Percentiles rank a stretch among this genome's conserved stretches.
Evolutionary conservation across 2,113 vertebrate species (phyloP).

Genomic region (Copsychus sechellarum): DNA sequence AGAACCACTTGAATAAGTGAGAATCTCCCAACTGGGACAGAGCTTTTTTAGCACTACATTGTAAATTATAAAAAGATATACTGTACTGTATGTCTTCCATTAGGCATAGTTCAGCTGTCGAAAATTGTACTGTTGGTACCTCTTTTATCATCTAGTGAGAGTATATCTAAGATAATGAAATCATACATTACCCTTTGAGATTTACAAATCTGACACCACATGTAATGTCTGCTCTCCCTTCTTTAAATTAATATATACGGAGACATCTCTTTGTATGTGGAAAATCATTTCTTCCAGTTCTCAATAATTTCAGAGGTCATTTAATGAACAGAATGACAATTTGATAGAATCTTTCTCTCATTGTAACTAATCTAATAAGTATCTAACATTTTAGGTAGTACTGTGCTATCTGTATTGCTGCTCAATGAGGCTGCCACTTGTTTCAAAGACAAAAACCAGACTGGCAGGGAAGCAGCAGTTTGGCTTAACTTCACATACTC

Average conservation of each 20-base stretch:
- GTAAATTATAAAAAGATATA: conserved; percentile 45
- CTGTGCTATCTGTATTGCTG: not conserved
- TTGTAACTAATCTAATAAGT: conserved; percentile 24
- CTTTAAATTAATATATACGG: conserved; percentile 23
- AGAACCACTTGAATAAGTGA: conserved; percentile 18
- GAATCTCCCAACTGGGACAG: not conserved
- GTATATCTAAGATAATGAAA: conserved; percentile 26
- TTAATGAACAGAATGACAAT: conserved; percentile 21
- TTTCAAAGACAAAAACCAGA: conserved; percentile 27
- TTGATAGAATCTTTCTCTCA: not conserved
- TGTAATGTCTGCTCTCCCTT: not conserved
- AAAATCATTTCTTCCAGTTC: not conserved
- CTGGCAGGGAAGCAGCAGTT: not conserved
- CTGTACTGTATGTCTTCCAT: not conserved
- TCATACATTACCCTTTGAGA: not conserved
- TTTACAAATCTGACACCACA: not conserved
- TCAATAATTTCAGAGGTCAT: conserved; percentile 33
- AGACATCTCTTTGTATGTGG: not conserved
- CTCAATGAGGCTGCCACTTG: conserved; percentile 6
- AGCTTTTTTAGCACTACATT: not conserved
- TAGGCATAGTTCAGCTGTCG: not conserved
- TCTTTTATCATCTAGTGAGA: conserved; percentile 32
- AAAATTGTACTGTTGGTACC: conserved; percentile 9
- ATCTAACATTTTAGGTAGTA: conserved; percentile 2
- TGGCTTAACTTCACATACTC: conserved; percentile 9